A percentile compares a stretch with the other conserved stretches of the same genome.
Evolutionary conservation across 2,797 vertebrate species (phyloP).

Genomic region (Meda fulgida): DNA sequence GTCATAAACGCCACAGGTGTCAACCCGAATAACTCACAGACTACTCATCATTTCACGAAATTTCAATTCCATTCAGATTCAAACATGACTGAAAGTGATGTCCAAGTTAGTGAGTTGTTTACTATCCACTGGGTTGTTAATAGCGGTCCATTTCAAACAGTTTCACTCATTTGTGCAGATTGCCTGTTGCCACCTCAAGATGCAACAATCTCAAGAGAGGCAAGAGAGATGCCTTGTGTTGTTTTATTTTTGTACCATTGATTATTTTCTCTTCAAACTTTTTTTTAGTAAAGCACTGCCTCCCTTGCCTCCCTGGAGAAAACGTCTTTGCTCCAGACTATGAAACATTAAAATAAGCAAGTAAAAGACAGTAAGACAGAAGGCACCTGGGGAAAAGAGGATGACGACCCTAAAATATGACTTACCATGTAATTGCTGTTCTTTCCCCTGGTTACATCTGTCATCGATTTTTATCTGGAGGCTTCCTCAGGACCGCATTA

Average conservation of each 20-base stretch:
- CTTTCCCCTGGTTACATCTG: slow-evolving; percentile 55
- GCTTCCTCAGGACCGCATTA: slow-evolving; percentile 41
- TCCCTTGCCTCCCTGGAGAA: slow-evolving; percentile 45
- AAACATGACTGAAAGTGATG: background rate
- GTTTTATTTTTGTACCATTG: background rate
- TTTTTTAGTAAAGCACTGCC: background rate
- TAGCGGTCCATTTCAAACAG: slow-evolving; percentile 1
- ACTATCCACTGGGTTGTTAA: background rate
- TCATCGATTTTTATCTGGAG: slow-evolving; percentile 53
- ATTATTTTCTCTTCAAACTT: background rate
- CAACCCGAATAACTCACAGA: slow-evolving; percentile 1
- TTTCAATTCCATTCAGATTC: background rate
- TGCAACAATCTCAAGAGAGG: background rate
- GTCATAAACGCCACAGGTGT: slow-evolving; percentile 7
- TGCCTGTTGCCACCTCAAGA: background rate
- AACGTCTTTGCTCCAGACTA: slow-evolving; percentile 34
- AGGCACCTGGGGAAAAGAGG: background rate
- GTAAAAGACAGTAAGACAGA: slow-evolving; percentile 26
- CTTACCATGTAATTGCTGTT: slow-evolving; percentile 51
- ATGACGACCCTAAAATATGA: slow-evolving; percentile 43
- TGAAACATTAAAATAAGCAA: slow-evolving; percentile 41
- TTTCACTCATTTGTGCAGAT: background rate
- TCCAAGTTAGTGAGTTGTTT: slow-evolving; percentile 7
- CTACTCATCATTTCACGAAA: slow-evolving; percentile 5
- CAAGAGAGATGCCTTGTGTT: background rate